phyloP scores from a whole-genome alignment of 2,797 vertebrate species.

The Bufotes viridis region DNA sequence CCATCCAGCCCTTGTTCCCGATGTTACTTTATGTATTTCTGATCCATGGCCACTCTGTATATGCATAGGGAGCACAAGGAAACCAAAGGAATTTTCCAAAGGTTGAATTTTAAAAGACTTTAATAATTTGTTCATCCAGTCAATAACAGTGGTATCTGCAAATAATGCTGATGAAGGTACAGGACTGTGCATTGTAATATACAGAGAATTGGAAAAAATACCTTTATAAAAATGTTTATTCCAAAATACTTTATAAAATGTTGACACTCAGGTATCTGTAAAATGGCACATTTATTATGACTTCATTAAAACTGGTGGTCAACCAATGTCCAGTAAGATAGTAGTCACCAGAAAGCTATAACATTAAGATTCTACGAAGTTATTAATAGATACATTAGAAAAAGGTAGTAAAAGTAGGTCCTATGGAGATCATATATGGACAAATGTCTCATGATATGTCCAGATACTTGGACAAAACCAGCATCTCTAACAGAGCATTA shows the following conservation, averaged over 20 bases:
- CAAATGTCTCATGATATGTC: neutral
- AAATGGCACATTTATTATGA: neutral
- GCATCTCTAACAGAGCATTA: neutral
- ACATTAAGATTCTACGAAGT: neutral
- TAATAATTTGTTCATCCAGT: constrained; percentile 19
- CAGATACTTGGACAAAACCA: neutral
- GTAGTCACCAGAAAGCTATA: neutral
- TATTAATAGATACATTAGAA: neutral
- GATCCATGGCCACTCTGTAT: neutral
- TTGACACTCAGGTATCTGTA: neutral
- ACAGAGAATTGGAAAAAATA: constrained; percentile 15
- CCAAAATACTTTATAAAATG: constrained; percentile 32
- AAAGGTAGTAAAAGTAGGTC: neutral
- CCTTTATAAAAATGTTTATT: constrained; percentile 5
- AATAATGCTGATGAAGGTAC: neutral
- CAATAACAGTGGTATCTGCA: constrained; percentile 9
- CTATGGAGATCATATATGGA: neutral
- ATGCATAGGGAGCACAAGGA: neutral
- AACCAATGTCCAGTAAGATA: neutral
- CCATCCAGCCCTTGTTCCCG: neutral
- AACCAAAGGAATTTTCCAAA: neutral
- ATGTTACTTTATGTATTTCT: neutral
- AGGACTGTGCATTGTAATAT: constrained; percentile 5
- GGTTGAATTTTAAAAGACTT: neutral
- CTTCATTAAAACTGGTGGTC: neutral